Base-by-base conservation (phyloP, 2,797 vertebrate species). In the Chiloscyllium punctatum region DNA sequence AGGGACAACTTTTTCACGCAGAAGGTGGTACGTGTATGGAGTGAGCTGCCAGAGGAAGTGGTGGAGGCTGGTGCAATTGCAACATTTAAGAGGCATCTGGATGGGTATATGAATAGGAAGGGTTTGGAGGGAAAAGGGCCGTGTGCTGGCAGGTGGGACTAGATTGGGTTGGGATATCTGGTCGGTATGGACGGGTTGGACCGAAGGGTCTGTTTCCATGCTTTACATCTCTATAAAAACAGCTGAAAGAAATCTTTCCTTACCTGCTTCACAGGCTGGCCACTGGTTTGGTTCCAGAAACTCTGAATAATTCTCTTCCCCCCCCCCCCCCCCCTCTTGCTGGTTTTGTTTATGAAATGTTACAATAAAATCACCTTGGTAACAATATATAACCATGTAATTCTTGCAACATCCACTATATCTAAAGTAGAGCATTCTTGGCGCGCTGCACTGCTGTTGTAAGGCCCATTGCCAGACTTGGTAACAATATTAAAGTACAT, bases 371-470 rank as follows among this genome's bases (percentile, higher is more conserved):
- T 48, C 37, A 69, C 90, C 90, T 4, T 92, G 90, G 90, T 92
- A 92, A 92, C 90, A 68, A 84, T 84, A 69, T 69, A n/a, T 69
- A 92, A 92, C 37, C 66, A 42, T 11, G 37, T n/a, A 69, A 62
- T 92, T 87, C 84, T 88, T 92, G 66, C 90, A 92, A 66, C 21
- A 92, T 92, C 90, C n/a, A 92, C 90, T 69, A 21, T 42, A 95
- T 95, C 94, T 95, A 95, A 77, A 74, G 30, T 95, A 77, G 94
- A 95, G 53, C 48, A 53, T 95, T 95, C 71, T 77, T 95, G 94
- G 69, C 94, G n/a, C 48, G 8, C 42, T 33, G 42, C 68, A 74
- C 71, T 74, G 23, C 11, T 94, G 7, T 71, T 74, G 42, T 27
- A n/a, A 77, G 71, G 94, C 94, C 53, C 13, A 0, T n/a, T 74